Percentiles rank a stretch among this genome's conserved stretches.
Evolutionary conservation across 2,113 vertebrate genomes (phyloP).

Genomic region (Regulus satrapa): DNA sequence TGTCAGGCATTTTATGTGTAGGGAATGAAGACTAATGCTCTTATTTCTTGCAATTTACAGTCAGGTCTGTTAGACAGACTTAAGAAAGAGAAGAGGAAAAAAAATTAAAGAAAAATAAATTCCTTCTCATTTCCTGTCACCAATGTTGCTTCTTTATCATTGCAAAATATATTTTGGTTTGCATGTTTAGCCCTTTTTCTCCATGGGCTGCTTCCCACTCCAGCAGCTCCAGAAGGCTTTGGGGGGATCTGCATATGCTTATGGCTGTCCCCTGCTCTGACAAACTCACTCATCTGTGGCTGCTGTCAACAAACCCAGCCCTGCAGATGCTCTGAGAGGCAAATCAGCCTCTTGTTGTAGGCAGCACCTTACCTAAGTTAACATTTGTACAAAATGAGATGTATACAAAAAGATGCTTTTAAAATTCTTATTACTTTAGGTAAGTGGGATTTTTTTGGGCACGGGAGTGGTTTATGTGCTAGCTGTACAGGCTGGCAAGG

Average conservation of each 20-base stretch:
- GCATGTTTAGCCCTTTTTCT: not conserved
- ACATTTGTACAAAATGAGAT: not conserved
- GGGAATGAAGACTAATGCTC: conserved; percentile 56
- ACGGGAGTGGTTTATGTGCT: not conserved
- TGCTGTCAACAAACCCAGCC: not conserved
- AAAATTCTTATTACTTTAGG: not conserved
- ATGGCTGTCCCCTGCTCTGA: not conserved
- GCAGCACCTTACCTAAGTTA: not conserved
- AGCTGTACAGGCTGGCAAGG: not conserved
- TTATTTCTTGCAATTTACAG: conserved; percentile 5
- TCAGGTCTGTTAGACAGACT: not conserved
- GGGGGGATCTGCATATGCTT: accelerated
- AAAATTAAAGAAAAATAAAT: not conserved
- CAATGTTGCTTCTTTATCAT: not conserved
- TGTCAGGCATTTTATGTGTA: conserved; percentile 43
- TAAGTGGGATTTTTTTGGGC: not conserved
- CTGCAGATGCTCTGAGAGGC: not conserved
- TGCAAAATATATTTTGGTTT: not conserved
- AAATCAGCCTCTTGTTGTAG: not conserved
- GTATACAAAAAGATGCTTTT: not conserved
- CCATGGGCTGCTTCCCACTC: not conserved
- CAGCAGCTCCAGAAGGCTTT: not conserved
- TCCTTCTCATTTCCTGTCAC: not conserved
- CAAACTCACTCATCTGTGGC: not conserved
- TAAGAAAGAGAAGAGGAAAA: not conserved